Percentiles rank a stretch among this genome's conserved stretches.
Evolutionary conservation across 2,797 vertebrate species (phyloP).

Genomic region (Cetoscarus ocellatus): DNA sequence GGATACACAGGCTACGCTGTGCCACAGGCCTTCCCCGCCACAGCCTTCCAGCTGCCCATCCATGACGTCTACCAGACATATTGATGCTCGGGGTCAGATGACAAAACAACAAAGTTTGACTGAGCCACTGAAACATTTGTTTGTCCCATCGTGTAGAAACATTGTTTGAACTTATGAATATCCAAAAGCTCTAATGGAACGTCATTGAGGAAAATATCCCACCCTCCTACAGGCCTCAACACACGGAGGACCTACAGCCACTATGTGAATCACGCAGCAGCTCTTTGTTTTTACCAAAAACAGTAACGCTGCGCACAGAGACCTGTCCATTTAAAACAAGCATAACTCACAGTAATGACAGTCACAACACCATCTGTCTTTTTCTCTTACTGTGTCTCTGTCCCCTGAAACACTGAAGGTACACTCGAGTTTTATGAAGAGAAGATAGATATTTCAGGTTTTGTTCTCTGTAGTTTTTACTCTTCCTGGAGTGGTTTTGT

Average conservation of each 20-base stretch:
- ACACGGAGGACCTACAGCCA: slow-evolving; percentile 22
- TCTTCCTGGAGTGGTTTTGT: slow-evolving; percentile 37
- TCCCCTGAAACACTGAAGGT: slow-evolving; percentile 87
- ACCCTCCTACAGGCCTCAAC: slow-evolving; percentile 17
- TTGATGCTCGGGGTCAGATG: slow-evolving; percentile 75
- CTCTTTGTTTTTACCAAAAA: slow-evolving; percentile 23
- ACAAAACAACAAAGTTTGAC: slow-evolving; percentile 41
- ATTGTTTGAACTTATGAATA: slow-evolving; percentile 40
- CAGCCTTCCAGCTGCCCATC: slow-evolving; percentile 94
- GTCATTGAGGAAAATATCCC: slow-evolving; percentile 34
- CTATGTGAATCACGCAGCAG: slow-evolving; percentile 23
- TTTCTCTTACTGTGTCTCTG: slow-evolving; percentile 56
- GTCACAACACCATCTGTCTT: neutral
- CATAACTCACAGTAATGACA: slow-evolving; percentile 70
- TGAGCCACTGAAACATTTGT: slow-evolving; percentile 41
- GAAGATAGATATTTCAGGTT: slow-evolving; percentile 75
- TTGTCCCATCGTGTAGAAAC: slow-evolving; percentile 34
- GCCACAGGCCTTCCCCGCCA: slow-evolving; percentile 92
- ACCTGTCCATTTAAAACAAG: slow-evolving; percentile 28
- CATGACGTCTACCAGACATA: slow-evolving; percentile 97
- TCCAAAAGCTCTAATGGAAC: slow-evolving; percentile 38
- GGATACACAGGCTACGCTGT: slow-evolving; percentile 91
- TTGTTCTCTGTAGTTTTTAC: slow-evolving; percentile 74
- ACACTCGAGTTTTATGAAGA: slow-evolving; percentile 94
- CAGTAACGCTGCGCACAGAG: slow-evolving; percentile 23